Base-by-base conservation (phyloP, 2,797 vertebrate species). In the Telmatherina bonti region DNA sequence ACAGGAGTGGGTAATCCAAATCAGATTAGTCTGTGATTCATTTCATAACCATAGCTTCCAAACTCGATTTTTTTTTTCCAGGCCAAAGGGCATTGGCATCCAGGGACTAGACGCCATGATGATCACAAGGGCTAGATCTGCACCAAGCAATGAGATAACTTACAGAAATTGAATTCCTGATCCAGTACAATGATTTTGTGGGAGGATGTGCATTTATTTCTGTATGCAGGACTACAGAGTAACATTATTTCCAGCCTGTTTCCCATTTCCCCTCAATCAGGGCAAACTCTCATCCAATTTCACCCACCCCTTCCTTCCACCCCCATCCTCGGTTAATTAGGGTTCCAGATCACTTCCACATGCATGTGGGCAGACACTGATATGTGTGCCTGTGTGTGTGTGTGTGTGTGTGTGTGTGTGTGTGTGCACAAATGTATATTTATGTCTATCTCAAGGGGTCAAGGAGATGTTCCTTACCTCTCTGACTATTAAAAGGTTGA, bases 201-300 rank as follows among this genome's bases (percentile, higher is more conserved):
- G 24, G 52, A 30, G 67, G 61, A 59, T 67, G 29, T 72, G n/a
- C 43, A 13, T 53, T 49, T 70, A 55, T 69, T 67, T 65, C 72
- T 43, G 20, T 65, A 43, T 69, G 30, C 45, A 4, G 60, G 77
- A 76, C 74, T 84, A 67, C 85, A 85, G 87, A 70, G 62, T 70
- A 80, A 83, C 85, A 55, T 51, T 70, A 63, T 67, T 86, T 88
- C 56, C 77, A 76, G 89, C 71, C 89, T 93, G 91, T 91, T 93
- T 91, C 86, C 88, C 88, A 93, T 93, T 93, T 91, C 79, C 87
- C 79, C 85, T 86, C 86, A 93, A 91, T 93, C 89, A 90, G 81
- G 83, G 72, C 69, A 85, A 87, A 75, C 67, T 83, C 80, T 83
- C 68, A 81, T 88, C 88, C 84, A 91, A 91, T 90, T 90, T 91